Evolutionary conservation across 64 coral and sea anemone genomes (phyloP).

Genomic region (Montipora sp.): DNA sequence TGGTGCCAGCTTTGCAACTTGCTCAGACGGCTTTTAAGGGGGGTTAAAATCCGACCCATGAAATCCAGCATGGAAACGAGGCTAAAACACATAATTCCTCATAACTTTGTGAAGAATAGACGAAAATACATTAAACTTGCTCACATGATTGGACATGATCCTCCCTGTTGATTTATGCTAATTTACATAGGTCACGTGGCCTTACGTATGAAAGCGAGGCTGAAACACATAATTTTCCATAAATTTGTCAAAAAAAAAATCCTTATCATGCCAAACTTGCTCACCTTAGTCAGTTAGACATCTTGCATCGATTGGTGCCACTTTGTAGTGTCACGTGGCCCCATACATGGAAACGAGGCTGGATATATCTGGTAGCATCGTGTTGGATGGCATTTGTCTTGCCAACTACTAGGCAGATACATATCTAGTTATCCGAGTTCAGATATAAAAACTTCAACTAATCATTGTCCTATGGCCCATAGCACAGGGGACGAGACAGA

Average conservation of each 20-base stretch:
- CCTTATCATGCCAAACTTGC: slow-evolving; percentile 73
- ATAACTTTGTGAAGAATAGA: slow-evolving; percentile 40
- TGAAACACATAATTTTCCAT: slow-evolving; percentile 77
- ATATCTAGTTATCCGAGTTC: too few species aligned
- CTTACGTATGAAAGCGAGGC: slow-evolving; percentile 74
- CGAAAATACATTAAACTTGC: slow-evolving; percentile 70
- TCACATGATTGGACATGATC: slow-evolving; percentile 78
- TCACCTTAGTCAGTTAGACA: slow-evolving; percentile 71
- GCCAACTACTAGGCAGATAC: too few species aligned
- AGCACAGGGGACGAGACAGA: too few species aligned
- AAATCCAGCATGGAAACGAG: slow-evolving; percentile 23
- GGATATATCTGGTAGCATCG: slow-evolving; percentile 51
- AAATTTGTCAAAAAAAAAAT: slow-evolving; percentile 63
- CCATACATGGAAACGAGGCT: slow-evolving; percentile 63
- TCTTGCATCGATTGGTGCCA: slow-evolving; percentile 62
- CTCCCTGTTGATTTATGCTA: slow-evolving; percentile 73
- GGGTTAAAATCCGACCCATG: background rate
- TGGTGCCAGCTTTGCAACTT: slow-evolving; percentile 74
- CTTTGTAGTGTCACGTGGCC: slow-evolving; percentile 69
- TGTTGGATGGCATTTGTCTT: slow-evolving; percentile 73
- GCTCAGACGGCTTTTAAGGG: slow-evolving; percentile 55
- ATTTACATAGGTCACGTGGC: slow-evolving; percentile 69
- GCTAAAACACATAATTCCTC: slow-evolving; percentile 39
- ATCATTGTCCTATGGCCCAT: too few species aligned
- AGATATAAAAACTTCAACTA: too few species aligned